Evolutionary conservation across 2,113 vertebrate genomes (phyloP).

Genomic region (Pseudonaja textilis): DNA sequence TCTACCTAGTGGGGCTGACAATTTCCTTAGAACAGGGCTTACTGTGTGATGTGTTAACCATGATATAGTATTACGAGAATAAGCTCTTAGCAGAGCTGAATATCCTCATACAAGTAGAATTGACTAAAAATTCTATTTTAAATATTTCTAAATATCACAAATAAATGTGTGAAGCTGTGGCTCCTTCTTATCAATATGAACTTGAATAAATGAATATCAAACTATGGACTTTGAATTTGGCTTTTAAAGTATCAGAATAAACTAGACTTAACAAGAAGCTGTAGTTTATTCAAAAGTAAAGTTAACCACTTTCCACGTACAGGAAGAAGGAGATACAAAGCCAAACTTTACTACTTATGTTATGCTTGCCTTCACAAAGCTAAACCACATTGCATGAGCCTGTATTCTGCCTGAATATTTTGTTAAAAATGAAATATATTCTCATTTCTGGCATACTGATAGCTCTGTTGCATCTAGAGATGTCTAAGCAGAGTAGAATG

Average conservation of each 20-base stretch:
- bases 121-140: neutral
- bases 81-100: neutral
- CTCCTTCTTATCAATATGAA: neutral
- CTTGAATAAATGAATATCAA: neutral
- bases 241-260: neutral
- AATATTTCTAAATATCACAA: neutral
- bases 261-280: neutral
- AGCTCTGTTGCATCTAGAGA: conserved; percentile 31
- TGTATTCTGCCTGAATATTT: conserved; percentile 36
- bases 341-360: neutral
- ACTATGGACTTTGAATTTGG: neutral
- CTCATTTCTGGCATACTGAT: conserved; percentile 34
- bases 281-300: neutral
- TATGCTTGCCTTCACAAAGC: neutral
- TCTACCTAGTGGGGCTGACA: neutral
- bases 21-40: neutral
- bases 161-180: neutral
- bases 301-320: neutral
- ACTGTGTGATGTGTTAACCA: neutral
- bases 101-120: neutral
- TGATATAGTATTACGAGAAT: neutral
- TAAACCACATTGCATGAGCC: neutral
- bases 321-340: neutral
- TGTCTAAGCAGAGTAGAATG: conserved; percentile 34
- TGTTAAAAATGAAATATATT: conserved; percentile 34